Evolutionary conservation across 2,888 invertebrate species (phyloP), one percentile per base, ranked within the genome.

Genomic region (Dusona sp.): DNA sequence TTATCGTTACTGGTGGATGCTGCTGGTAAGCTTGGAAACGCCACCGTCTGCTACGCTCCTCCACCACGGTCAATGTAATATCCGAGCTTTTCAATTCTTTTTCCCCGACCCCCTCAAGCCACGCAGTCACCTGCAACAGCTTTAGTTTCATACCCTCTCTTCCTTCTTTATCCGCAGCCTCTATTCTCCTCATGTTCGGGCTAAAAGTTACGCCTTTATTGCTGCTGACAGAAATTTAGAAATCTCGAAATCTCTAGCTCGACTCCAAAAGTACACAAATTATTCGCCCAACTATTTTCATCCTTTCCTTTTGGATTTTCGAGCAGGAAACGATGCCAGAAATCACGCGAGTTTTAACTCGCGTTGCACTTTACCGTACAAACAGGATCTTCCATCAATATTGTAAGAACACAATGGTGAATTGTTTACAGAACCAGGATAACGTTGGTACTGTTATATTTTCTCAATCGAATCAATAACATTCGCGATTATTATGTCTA

Each of bases 11-110:
- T 51, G 64, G 64, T 48, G 45, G 51, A 82, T 85, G 81, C 65
- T 57, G 54, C 72, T 48, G n/a, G 73, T 85, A 61, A 73, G 22
- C 45, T 79, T 48, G 73, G 22, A 38, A 68, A 79, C 42, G 64
- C 48, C 74, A 68, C 29, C 33, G 16, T 72, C 57, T 73, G 51
- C 61, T 38, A 7, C 61, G 11, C 83, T 61, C 61, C 73, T 61
- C 29, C 48, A 42, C 78, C 48, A 81, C 83, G 83, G 87, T 85
- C 88, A 87, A 88, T 88, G 82, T 78, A 81, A 88, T 85, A 85
- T 87, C 73, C 42, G 73, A 84, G 83, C 79, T 85, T 85, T 86
- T 88, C 88, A 83, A 86, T 87, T 86, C 73, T 68, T 68, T 22
- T 33, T 65, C 82, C 38, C 42, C 68, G 54, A 83, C 75, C 70